Evolutionary conservation across 2,113 vertebrate species (phyloP).

Genomic region (Upupa epops): DNA sequence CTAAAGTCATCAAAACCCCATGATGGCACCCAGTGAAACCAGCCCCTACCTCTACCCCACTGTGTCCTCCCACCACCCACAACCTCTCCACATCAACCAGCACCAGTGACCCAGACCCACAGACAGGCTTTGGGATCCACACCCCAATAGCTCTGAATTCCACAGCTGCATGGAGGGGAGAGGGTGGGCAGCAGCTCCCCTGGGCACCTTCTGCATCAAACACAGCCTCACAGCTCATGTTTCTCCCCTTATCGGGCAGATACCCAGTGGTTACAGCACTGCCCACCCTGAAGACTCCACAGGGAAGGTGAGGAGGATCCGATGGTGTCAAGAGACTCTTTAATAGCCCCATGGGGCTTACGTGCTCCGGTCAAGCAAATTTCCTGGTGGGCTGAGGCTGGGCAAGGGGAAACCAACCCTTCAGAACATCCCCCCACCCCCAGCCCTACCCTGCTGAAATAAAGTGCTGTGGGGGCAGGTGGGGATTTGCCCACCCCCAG

Average conservation of each 20-base stretch:
- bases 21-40: fast-evolving
- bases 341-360: neutral
- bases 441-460: neutral
- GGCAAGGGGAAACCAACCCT: neutral
- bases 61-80: neutral
- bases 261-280: neutral
- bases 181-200: neutral
- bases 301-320: neutral
- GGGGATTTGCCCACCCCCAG: neutral
- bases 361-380: neutral
- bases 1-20: neutral
- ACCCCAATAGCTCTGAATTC: neutral
- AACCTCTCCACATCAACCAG: neutral
- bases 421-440: neutral
- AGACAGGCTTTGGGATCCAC: fast-evolving
- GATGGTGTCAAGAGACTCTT: neutral
- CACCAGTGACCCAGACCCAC: neutral
- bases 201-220: neutral
- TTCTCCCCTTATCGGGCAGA: neutral
- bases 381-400: neutral
- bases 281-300: neutral
- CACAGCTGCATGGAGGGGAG: fast-evolving
- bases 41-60: neutral
- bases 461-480: neutral
- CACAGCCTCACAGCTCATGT: neutral